Percentiles rank a stretch among this genome's conserved stretches.
Evolutionary conservation across 2,888 invertebrate genomes (phyloP).

Genomic region (Tineola bisselliella): DNA sequence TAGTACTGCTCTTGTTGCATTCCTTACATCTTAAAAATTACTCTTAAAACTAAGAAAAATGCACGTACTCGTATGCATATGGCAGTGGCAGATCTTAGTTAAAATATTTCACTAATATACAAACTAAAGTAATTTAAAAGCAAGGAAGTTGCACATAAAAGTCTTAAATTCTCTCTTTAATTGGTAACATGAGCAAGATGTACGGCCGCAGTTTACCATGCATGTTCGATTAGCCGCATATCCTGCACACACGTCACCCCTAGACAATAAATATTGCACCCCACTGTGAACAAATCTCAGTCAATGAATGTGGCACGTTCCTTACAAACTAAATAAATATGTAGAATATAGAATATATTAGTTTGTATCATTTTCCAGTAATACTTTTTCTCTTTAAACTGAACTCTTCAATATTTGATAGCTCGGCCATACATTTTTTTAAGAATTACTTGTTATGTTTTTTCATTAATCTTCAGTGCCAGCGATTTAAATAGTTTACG

Average conservation of each 20-base stretch:
- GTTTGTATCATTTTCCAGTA: background rate
- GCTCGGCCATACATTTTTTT: background rate
- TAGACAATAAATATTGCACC: conserved; percentile 51
- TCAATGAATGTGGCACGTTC: conserved; percentile 29
- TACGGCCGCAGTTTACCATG: conserved; percentile 9
- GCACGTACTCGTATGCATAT: too few species aligned
- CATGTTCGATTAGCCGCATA: conserved; percentile 39
- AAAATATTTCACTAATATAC: too few species aligned
- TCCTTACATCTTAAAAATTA: too few species aligned
- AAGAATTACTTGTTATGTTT: too few species aligned
- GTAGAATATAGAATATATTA: background rate
- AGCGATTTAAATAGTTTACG: conserved; percentile 7
- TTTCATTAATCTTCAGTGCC: background rate
- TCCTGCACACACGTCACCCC: conserved; percentile 44
- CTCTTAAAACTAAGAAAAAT: too few species aligned
- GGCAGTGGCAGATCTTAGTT: too few species aligned
- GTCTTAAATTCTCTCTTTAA: conserved; percentile 2
- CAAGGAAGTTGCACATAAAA: background rate
- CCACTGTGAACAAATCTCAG: conserved; percentile 41
- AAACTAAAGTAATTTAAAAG: background rate
- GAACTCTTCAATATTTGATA: background rate
- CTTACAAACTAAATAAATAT: conserved; percentile 50
- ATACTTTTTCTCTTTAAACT: background rate
- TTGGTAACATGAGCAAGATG: conserved; percentile 11
- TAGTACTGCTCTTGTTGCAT: too few species aligned